phyloP scores from a whole-genome alignment of 2,888 invertebrate species.

The Epinotia demarniana region DNA sequence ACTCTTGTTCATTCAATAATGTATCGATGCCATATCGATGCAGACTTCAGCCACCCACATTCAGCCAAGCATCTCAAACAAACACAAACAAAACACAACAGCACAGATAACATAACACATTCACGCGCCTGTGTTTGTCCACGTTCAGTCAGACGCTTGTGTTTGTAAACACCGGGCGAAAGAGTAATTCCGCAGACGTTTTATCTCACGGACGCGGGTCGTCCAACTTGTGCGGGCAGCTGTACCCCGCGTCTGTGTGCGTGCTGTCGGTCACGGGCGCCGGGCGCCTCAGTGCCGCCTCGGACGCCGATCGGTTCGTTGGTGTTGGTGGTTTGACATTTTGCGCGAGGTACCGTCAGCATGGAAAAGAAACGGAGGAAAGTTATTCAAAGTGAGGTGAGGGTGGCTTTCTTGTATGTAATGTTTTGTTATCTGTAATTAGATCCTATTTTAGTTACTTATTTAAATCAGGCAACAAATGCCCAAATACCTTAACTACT shows the following conservation, averaged over 20 bases:
- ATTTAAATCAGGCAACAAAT: too few species aligned
- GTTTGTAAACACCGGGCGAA: neutral
- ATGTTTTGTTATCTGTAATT: neutral
- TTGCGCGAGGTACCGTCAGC: neutral
- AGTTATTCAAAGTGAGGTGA: neutral
- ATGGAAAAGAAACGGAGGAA: slow-evolving; percentile 10
- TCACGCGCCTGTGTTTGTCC: neutral
- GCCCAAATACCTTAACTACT: too few species aligned
- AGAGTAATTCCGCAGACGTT: neutral
- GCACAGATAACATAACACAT: neutral
- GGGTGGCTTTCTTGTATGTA: neutral
- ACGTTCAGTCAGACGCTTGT: neutral
- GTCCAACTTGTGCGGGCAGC: neutral
- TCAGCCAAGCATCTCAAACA: too few species aligned
- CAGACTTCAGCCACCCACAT: too few species aligned
- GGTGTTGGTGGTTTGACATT: neutral
- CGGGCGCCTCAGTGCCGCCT: neutral
- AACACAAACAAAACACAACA: too few species aligned
- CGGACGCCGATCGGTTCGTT: neutral
- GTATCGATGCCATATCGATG: too few species aligned
- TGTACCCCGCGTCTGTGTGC: neutral
- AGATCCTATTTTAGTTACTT: too few species aligned
- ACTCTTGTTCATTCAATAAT: too few species aligned
- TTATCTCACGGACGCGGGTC: neutral
- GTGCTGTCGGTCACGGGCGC: neutral